Percentiles rank a stretch among this genome's conserved stretches.
Evolutionary conservation across 2,888 invertebrate species (phyloP).

Genomic region (Scaptomyza tumidula): DNA sequence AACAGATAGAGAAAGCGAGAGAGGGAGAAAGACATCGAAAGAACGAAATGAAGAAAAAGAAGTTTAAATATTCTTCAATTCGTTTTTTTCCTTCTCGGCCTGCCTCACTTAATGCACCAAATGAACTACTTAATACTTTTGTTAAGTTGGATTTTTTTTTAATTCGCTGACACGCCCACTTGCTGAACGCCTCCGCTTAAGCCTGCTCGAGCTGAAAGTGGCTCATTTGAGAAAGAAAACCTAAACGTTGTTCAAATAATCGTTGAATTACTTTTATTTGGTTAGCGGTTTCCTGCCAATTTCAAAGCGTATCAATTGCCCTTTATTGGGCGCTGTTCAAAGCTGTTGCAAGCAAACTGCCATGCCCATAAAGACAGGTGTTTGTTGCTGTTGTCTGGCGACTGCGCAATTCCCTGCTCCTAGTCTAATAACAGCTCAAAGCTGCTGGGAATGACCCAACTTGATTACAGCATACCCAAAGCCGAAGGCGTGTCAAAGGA

Average conservation of each 20-base stretch:
- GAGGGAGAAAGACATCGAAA: neutral
- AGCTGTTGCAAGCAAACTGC: neutral
- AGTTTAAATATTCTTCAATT: slow-evolving; percentile 5
- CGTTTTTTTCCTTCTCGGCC: neutral
- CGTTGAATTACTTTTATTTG: slow-evolving; percentile 8
- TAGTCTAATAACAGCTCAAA: neutral
- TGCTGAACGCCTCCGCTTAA: neutral
- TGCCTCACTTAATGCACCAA: slow-evolving; percentile 15
- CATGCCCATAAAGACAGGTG: slow-evolving; percentile 8
- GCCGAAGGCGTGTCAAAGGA: neutral
- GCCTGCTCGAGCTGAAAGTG: slow-evolving; percentile 1
- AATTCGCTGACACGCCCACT: slow-evolving; percentile 15
- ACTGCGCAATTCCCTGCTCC: neutral
- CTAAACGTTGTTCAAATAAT: slow-evolving; percentile 10
- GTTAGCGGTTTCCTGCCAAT: slow-evolving; percentile 3
- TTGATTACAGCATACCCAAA: neutral
- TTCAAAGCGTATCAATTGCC: neutral
- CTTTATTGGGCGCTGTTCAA: neutral
- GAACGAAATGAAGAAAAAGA: neutral
- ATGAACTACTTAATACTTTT: slow-evolving; percentile 47
- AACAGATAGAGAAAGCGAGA: neutral
- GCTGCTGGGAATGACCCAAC: slow-evolving; percentile 7
- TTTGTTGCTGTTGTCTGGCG: neutral
- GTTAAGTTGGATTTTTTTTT: slow-evolving; percentile 48
- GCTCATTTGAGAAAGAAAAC: slow-evolving; percentile 9